Base-by-base conservation (phyloP, 2,888 invertebrate species). In the Campoplex capitator region DNA sequence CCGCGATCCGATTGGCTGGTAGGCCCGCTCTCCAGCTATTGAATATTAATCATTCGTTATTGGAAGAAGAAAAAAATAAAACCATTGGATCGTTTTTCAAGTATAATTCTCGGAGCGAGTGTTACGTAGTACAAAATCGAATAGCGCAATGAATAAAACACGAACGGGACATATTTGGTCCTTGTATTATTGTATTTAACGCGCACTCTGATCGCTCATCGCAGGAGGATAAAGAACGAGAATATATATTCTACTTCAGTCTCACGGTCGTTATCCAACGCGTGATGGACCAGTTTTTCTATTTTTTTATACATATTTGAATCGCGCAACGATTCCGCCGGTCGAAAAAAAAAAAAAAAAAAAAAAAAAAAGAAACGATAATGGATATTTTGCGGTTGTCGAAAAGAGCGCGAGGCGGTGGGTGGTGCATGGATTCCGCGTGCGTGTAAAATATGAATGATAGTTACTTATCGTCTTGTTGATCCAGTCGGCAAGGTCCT, bases 401-500 rank as follows among this genome's bases (percentile, higher is more conserved):
- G 42, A 42, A 7, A 9, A 42, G 42, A 42, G 9, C 42, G 38
- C 6, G 38, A 4, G 6, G n/a, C n/a, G 23, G 23, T 23, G 23
- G 23, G 23, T 23, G 23, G 23, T 23, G 23, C 23, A 23, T 23
- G 23, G 23, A 23, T 23, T 23, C 23, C 23, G 23, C 23, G 23
- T 23, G 23, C 23, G 23, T 35, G 23, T 23, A 38, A 38, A 38
- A 38, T 4, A 38, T 38, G 38, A 38, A 38, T 38, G 6, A 38
- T 38, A 96, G 97, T 96, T 93, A 98, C 98, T 97, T 89, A 98
- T 95, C 82, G 97, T 97, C 94, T 97, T 97, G 93, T 97, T 97
- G 88, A 98, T 96, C 98, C 98, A 98, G 91, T 98, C 98, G 9
- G 98, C 97, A 82, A 98, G 95, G 94, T 98, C 98, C 93, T 98